Percentiles rank a stretch among this genome's conserved stretches.
Evolutionary conservation across 2,888 invertebrate species (phyloP).

Genomic region (Drosophila algonquin): DNA sequence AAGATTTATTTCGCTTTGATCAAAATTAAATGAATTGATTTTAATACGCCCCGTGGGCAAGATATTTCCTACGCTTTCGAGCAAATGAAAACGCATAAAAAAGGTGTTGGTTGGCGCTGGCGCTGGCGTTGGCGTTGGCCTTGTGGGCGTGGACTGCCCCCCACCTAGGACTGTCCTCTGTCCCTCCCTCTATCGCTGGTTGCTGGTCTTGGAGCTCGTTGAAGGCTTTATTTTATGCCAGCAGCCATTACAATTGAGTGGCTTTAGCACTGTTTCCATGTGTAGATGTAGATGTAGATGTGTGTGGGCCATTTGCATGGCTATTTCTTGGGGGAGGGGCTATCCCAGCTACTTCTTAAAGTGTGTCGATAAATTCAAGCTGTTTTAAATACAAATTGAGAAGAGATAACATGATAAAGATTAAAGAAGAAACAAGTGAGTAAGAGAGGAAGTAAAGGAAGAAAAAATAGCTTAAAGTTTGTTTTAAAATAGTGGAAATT

Average conservation of each 20-base stretch:
- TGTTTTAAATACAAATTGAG: conserved; percentile 54
- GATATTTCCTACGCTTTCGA: conserved; percentile 71
- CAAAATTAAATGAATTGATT: conserved; percentile 80
- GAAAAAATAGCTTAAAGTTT: too few species aligned
- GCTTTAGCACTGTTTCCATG: conserved; percentile 22
- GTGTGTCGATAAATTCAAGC: conserved; percentile 57
- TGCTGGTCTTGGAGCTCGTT: conserved; percentile 42
- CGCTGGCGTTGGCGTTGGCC: conserved; percentile 26
- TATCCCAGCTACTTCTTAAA: conserved; percentile 36
- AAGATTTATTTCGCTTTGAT: conserved; percentile 79
- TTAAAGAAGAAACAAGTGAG: conserved; percentile 25
- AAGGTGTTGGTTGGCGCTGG: conserved; percentile 51
- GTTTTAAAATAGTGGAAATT: too few species aligned
- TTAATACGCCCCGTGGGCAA: conserved; percentile 80
- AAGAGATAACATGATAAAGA: conserved; percentile 39
- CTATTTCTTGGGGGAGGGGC: conserved; percentile 4
- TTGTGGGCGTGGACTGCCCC: conserved; percentile 22
- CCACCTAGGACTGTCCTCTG: too few species aligned
- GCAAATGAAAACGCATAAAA: conserved; percentile 78
- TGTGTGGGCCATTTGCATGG: conserved; percentile 32
- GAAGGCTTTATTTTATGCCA: conserved; percentile 45
- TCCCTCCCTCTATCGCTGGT: background rate
- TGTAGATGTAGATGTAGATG: conserved; percentile 25
- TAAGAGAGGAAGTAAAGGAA: too few species aligned
- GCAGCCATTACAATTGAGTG: conserved; percentile 59